A percentile compares a stretch with the other conserved stretches of the same genome.
Conservation (phyloP, 2,113 vertebrate species). For the Plecturocebus donacophilus region DNA sequence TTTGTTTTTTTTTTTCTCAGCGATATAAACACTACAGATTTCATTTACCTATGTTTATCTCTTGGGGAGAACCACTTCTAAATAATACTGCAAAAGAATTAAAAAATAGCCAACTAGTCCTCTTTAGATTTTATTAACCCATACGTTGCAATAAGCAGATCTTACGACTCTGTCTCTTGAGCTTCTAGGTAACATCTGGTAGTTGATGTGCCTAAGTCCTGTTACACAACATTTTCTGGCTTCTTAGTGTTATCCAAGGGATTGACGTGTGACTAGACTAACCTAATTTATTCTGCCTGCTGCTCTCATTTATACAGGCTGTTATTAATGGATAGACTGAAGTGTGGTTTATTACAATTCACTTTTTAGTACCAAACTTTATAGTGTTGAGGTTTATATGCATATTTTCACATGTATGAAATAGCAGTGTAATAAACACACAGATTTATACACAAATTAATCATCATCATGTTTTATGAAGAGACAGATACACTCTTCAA, state of each 20-base stretch:
- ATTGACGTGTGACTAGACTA: slow-evolving; percentile 75
- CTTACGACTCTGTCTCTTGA: slow-evolving; percentile 73
- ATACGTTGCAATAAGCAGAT: slow-evolving; percentile 61
- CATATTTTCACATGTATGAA: neutral
- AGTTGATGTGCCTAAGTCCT: slow-evolving; percentile 77
- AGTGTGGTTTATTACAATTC: neutral
- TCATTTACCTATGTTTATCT: slow-evolving; percentile 30
- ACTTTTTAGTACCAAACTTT: neutral
- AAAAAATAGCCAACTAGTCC: neutral
- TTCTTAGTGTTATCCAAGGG: slow-evolving; percentile 71
- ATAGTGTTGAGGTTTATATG: neutral
- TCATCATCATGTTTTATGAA: neutral
- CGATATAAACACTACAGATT: slow-evolving; percentile 6
- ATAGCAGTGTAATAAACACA: too few relatives aligned
- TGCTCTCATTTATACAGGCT: slow-evolving; percentile 45
- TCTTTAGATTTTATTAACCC: slow-evolving; percentile 76
- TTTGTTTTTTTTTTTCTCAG: neutral
- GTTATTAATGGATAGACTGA: neutral
- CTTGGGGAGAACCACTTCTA: slow-evolving; percentile 36
- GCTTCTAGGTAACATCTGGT: slow-evolving; percentile 81
- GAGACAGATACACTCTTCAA: neutral
- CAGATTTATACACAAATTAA: neutral
- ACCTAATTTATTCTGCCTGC: slow-evolving; percentile 32
- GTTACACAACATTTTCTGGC: slow-evolving; percentile 78
- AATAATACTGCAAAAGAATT: neutral